phyloP scores from a whole-genome alignment of 2,888 invertebrate genomes.

The Cephus pulcher region DNA sequence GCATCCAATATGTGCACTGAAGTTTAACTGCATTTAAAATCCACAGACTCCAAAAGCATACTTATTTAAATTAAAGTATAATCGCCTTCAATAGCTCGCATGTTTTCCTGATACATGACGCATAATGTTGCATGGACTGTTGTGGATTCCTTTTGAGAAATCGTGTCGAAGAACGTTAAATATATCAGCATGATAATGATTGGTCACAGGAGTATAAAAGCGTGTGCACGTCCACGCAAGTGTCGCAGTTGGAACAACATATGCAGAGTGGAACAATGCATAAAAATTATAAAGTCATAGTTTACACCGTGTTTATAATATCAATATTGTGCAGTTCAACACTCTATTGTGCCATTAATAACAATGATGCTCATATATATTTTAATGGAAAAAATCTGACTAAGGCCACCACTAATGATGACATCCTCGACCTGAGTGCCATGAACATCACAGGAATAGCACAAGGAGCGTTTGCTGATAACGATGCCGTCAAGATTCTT shows the following conservation, averaged over 20 bases:
- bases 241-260: background rate
- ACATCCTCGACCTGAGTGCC: background rate
- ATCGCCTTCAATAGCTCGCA: background rate
- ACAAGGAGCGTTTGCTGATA: background rate
- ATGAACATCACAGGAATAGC: background rate
- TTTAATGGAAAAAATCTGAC: constrained; percentile 1
- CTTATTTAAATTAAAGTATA: background rate
- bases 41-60: background rate
- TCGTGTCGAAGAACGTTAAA: background rate
- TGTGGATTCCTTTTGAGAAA: background rate
- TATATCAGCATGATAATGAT: background rate
- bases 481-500: background rate
- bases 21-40: background rate
- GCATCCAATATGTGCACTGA: background rate
- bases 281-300: background rate
- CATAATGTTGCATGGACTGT: background rate
- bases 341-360: background rate
- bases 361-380: background rate
- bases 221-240: background rate
- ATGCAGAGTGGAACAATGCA: background rate
- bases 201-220: background rate
- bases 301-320: background rate
- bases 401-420: background rate
- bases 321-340: background rate
- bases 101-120: background rate